Evolutionary conservation across 1,140 invertebrate species (phyloP).

Genomic region (Brachionus rotundiformis): DNA sequence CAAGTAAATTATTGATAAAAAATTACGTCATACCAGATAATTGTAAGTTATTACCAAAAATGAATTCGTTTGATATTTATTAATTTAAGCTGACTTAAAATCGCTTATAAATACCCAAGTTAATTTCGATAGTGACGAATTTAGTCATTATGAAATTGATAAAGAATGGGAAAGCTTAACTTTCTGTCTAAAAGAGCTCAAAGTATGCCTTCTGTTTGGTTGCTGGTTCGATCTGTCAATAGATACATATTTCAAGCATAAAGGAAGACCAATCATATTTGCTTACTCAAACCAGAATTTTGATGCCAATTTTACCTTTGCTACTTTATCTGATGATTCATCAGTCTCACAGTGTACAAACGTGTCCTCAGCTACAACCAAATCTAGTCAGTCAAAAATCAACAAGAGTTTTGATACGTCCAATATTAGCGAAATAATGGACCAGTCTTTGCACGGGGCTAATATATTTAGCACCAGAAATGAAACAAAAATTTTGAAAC

Average conservation of each 20-base stretch:
- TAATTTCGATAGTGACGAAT: constrained; percentile 43
- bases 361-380: neutral
- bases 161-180: constrained; percentile 38
- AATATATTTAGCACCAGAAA: neutral
- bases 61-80: neutral
- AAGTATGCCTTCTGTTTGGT: constrained; percentile 27
- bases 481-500: neutral
- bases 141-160: constrained; percentile 43
- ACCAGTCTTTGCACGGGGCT: neutral
- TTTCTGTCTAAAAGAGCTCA: constrained; percentile 45
- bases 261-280: constrained; percentile 45
- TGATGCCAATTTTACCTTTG: constrained; percentile 45
- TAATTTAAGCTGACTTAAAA: constrained; percentile 8
- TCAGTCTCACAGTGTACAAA: neutral
- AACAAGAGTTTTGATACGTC: constrained; percentile 28
- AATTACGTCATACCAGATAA: constrained; percentile 49
- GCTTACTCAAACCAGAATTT: neutral
- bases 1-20: constrained; percentile 37
- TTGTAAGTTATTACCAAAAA: constrained; percentile 30
- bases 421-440: constrained; percentile 26
- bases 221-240: constrained; percentile 43
- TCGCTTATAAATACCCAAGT: constrained; percentile 49
- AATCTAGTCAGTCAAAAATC: neutral
- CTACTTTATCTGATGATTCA: constrained; percentile 30
- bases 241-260: constrained; percentile 44